Evolutionary conservation across 2,888 invertebrate species (phyloP).

Genomic region (Criorhina ranunculi): DNA sequence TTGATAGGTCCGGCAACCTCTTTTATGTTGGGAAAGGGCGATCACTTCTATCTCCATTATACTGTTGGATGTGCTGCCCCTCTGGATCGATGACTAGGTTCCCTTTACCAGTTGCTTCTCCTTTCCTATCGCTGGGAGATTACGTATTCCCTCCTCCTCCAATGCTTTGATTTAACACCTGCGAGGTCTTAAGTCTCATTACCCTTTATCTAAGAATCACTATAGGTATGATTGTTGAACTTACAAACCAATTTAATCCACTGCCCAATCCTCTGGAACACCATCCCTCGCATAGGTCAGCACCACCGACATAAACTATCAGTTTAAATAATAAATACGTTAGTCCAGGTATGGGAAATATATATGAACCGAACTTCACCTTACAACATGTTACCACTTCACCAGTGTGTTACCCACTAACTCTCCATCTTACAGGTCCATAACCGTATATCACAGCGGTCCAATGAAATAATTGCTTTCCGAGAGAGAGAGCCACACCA

Average conservation of each 20-base stretch:
- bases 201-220: too few relatives aligned
- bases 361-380: conserved; percentile 2
- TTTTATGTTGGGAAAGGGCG: too few relatives aligned
- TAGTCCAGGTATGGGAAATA: background rate
- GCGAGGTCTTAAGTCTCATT: too few relatives aligned
- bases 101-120: too few relatives aligned
- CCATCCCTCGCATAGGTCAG: background rate
- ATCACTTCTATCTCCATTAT: too few relatives aligned
- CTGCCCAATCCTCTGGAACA: background rate
- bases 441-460: conserved; percentile 72
- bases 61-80: too few relatives aligned
- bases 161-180: too few relatives aligned
- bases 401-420: conserved; percentile 26
- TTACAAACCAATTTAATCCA: conserved; percentile 2
- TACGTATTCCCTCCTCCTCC: too few relatives aligned
- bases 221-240: too few relatives aligned
- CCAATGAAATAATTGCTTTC: conserved; percentile 76
- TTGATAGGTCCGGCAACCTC: too few relatives aligned
- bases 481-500: conserved; percentile 55
- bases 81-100: too few relatives aligned
- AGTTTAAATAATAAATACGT: conserved; percentile 65
- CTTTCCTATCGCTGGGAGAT: too few relatives aligned
- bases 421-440: conserved; percentile 66
- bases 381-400: conserved; percentile 66
- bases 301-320: conserved; percentile 21